Conservation (phyloP, 2,797 vertebrate species). For the Pangasius mekongensis region DNA sequence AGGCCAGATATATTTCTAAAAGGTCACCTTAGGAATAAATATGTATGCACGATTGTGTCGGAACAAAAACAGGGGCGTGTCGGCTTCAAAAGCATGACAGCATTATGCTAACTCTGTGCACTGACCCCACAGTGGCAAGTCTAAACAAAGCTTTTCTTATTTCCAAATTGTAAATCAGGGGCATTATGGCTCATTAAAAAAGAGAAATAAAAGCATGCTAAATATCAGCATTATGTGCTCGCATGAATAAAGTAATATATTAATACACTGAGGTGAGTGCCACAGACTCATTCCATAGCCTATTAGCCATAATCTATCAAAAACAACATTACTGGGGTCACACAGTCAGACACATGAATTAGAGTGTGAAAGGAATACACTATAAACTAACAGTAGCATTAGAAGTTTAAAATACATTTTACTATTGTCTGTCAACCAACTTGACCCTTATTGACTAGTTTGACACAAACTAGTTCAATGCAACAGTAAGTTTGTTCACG, state of each 20-base stretch:
- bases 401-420: neutral
- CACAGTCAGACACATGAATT: neutral
- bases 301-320: neutral
- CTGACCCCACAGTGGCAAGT: conserved; percentile 5
- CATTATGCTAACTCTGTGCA: conserved; percentile 10
- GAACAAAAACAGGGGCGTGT: conserved; percentile 22
- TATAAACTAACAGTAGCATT: neutral
- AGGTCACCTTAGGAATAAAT: conserved; percentile 23
- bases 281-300: neutral
- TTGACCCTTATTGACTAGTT: neutral
- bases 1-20: conserved; percentile 10
- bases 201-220: conserved; percentile 5
- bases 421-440: neutral
- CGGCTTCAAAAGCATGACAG: neutral
- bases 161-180: neutral
- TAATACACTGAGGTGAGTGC: neutral
- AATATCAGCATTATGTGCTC: neutral
- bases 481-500: neutral
- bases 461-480: neutral
- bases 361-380: neutral
- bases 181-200: conserved; percentile 22
- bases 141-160: conserved; percentile 11
- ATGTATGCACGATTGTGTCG: neutral
- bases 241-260: neutral
- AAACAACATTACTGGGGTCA: neutral